A percentile compares a stretch with the other conserved stretches of the same genome.
These are phyloP conservation scores for Eupsilia transversa DNA, from an alignment of 2,888 invertebrate species.

Conservation along the genomic window DNA sequence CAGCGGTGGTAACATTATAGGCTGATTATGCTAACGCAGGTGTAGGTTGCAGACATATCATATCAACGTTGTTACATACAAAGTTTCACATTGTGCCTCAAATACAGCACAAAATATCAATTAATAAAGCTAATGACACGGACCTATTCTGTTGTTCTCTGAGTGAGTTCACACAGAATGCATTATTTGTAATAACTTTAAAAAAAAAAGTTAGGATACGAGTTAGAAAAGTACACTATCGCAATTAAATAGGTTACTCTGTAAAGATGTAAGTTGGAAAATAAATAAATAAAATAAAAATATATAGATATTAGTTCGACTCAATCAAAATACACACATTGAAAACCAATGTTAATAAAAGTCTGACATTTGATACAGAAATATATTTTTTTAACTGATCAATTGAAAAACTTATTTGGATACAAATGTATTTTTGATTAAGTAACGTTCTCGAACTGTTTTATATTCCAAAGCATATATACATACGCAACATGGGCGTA, in stretches of 20 bases:
- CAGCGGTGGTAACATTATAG: no score
- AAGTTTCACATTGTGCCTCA: not conserved
- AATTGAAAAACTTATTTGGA: conserved; percentile 21
- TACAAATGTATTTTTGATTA: conserved; percentile 32
- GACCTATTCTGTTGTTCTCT: no score
- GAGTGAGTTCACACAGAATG: no score
- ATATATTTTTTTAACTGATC: conserved; percentile 20
- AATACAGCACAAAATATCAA: conserved; percentile 29
- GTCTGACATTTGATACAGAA: conserved; percentile 9
- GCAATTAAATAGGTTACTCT: no score
- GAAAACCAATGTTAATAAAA: conserved; percentile 25
- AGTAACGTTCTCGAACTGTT: conserved; percentile 28
- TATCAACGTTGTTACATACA: conserved; percentile 2
- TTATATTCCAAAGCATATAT: conserved; percentile 20
- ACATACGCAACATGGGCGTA: not conserved
- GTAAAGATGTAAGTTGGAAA: no score
- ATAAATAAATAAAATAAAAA: no score
- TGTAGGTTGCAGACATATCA: conserved; percentile 5
- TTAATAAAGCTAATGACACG: no score
- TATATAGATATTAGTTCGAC: conserved; percentile 24
- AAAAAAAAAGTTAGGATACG: no score
- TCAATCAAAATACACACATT: conserved; percentile 31
- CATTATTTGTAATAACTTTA: no score
- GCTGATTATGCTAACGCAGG: not conserved
- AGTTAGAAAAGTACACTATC: no score